phyloP scores from a whole-genome alignment of 2,113 vertebrate genomes.

The Dromas ardeola region DNA sequence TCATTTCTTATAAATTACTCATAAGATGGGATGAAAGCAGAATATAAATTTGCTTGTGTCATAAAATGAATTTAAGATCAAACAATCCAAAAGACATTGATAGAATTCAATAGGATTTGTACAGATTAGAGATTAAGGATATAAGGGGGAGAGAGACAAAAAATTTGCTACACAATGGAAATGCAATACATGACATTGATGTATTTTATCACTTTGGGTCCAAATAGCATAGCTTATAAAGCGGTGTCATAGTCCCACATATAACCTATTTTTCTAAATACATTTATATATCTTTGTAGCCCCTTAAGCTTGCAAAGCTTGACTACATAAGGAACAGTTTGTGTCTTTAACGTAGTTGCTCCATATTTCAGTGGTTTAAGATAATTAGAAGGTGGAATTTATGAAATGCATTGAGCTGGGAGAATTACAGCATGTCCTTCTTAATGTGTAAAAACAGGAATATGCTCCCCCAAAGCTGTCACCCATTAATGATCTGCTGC shows the following conservation, averaged over 20 bases:
- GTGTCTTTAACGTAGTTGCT: neutral
- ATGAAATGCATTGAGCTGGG: neutral
- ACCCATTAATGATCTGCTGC: neutral
- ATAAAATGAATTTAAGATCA: slow-evolving; percentile 32
- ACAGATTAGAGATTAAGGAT: neutral
- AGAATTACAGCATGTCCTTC: neutral
- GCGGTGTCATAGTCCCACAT: neutral
- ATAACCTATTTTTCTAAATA: slow-evolving; percentile 3
- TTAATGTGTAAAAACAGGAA: neutral
- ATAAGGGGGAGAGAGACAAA: neutral
- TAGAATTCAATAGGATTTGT: slow-evolving; percentile 29
- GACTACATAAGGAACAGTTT: neutral
- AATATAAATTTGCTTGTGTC: neutral
- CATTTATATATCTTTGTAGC: neutral
- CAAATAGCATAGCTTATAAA: neutral
- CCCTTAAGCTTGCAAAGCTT: neutral
- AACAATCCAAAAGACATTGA: neutral
- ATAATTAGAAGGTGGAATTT: neutral
- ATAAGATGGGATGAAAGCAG: neutral
- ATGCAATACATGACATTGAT: neutral
- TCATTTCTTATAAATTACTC: neutral
- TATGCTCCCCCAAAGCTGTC: neutral
- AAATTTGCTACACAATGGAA: neutral
- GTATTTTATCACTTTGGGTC: slow-evolving; percentile 11
- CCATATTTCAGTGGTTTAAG: neutral